Percentiles rank a stretch among this genome's conserved stretches.
Conservation (phyloP, 2,888 invertebrate species). For the Geophilus truncorum region DNA sequence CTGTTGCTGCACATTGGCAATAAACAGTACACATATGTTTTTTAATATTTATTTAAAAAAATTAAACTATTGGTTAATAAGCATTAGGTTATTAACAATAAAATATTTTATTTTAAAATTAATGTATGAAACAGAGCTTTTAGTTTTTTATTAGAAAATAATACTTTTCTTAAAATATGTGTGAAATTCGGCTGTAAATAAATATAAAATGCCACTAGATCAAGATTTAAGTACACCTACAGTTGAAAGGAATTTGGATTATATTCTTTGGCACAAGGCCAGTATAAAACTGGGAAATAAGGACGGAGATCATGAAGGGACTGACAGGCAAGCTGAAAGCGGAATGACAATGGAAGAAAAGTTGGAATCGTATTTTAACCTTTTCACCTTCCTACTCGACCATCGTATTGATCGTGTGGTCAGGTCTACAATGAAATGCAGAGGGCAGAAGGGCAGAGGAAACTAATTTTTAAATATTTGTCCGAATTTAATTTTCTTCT, state of each 20-base stretch:
- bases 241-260: neutral
- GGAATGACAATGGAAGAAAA: slow-evolving; percentile 21
- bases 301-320: slow-evolving; percentile 6
- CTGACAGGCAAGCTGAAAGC: slow-evolving; percentile 20
- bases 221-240: neutral
- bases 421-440: slow-evolving; percentile 17
- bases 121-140: too few relatives aligned
- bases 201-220: neutral
- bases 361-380: slow-evolving; percentile 22
- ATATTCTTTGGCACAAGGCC: neutral
- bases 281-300: neutral
- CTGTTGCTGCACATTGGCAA: too few relatives aligned
- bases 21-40: too few relatives aligned
- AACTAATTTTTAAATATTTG: slow-evolving; percentile 6
- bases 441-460: slow-evolving; percentile 17
- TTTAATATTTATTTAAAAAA: too few relatives aligned
- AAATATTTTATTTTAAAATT: too few relatives aligned
- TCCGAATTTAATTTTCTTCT: neutral
- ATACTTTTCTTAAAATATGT: too few relatives aligned
- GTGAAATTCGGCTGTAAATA: neutral
- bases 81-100: too few relatives aligned
- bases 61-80: too few relatives aligned
- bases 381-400: slow-evolving; percentile 22
- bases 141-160: too few relatives aligned
- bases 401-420: slow-evolving; percentile 9